Conservation (phyloP, 2,888 invertebrate species). For the Eristalinus aeneus region DNA sequence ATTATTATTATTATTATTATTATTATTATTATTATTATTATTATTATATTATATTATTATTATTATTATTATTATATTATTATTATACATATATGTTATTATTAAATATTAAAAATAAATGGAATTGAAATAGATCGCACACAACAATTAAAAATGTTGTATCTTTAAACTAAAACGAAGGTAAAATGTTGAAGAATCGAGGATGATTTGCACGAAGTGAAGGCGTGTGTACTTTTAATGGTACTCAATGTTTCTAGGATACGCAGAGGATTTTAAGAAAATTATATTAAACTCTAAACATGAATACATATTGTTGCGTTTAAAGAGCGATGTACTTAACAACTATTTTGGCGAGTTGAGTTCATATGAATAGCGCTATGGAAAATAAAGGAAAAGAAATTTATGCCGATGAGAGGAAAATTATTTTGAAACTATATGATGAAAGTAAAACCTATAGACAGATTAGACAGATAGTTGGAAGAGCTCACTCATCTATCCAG, state of each 20-base stretch:
- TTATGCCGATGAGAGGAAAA: no score
- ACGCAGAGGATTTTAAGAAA: constrained; percentile 77
- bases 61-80: no score
- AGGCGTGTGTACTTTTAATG: constrained; percentile 28
- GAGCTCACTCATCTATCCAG: no score
- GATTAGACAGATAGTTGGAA: no score
- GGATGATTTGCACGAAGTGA: constrained; percentile 39
- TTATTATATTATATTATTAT: not conserved
- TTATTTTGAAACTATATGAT: no score
- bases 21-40: not conserved
- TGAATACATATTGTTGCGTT: constrained; percentile 72
- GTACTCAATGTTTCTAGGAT: constrained; percentile 76
- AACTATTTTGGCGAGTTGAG: no score
- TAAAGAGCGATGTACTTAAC: constrained; percentile 37
- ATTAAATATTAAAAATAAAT: not conserved
- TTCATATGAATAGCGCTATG: no score
- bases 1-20: constrained; percentile 56
- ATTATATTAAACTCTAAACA: constrained; percentile 78
- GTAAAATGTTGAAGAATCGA: constrained; percentile 57
- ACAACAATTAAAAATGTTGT: constrained; percentile 75
- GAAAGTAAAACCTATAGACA: no score
- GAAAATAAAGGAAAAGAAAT: no score
- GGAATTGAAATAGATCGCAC: not conserved
- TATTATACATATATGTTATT: no score
- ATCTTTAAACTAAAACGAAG: constrained; percentile 72